Base-by-base conservation (phyloP, 2,113 vertebrate genomes). In the Solenodon paradoxus region DNA sequence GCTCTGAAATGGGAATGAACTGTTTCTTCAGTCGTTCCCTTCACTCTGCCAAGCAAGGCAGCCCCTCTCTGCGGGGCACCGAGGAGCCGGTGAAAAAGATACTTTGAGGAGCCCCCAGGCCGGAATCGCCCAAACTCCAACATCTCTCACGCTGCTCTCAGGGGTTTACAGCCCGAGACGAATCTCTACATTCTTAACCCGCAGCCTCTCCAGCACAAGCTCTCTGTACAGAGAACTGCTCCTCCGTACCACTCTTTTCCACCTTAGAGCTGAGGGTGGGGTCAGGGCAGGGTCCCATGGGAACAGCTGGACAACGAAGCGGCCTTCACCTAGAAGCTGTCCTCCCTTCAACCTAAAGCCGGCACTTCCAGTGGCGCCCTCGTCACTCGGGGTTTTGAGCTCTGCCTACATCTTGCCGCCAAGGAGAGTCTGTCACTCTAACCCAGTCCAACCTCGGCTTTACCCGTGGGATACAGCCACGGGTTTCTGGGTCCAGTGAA, bases 111-210 rank as follows among this genome's bases (percentile, higher is more conserved):
- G 7, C 9, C 24, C 42, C 15, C 69, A 45, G 24, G 30, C 47
- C 53, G 22, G n/a, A 24, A 12, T 0, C 3, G 16, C 78, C 1
- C 16, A 11, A 61, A 22, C 7, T 47, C 47, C 17, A 1, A 7
- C 16, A 11, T 0, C 45, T 19, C 26, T 47, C 55, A 26, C 55
- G 0, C 17, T 12, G 9, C 35, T 59, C 9, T 1, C 1, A 1
- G 15, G 35, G 55, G 61, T 49, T 38, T 11, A 32, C n/a, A 26
- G 13, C 9, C 22, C 7, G 30, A 15, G 74, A 64, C 15, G 45
- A 35, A 59, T 15, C 9, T 59, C 61, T 38, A 22, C 4, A 40
- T 19, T 7, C 38, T 61, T 49, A 77, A 64, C 22, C 30, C 30
- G 7, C 0, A 90, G 38, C 51, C 51, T 47, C 45, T n/a, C 91